A percentile compares a stretch with the other conserved stretches of the same genome.
phyloP scores from a whole-genome alignment of 2,888 invertebrate genomes.

The Eutolmus rufibarbis region DNA sequence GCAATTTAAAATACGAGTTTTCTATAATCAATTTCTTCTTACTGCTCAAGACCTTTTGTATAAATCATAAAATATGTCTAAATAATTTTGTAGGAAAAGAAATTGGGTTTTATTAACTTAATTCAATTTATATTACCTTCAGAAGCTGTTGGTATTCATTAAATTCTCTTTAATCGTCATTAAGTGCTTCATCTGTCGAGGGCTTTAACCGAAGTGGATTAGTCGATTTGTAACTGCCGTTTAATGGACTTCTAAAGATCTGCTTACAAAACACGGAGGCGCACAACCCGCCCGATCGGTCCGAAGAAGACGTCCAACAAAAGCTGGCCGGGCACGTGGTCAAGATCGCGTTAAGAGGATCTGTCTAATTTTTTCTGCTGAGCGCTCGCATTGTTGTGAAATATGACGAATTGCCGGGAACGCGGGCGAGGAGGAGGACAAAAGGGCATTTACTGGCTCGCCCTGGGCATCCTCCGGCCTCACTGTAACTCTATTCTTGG shows the following conservation, averaged over 20 bases:
- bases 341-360: background rate
- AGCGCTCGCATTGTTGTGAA: background rate
- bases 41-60: no score
- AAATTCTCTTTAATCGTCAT: no score
- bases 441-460: background rate
- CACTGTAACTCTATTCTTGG: conserved; percentile 15
- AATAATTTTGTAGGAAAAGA: no score
- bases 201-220: background rate
- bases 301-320: background rate
- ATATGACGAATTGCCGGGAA: background rate
- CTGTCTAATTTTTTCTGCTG: background rate
- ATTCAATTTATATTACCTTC: no score
- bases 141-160: no score
- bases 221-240: background rate
- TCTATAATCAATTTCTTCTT: no score
- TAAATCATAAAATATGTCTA: no score
- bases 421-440: background rate
- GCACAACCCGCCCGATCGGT: no score
- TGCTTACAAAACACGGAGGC: background rate
- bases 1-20: no score
- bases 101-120: no score
- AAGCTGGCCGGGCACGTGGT: background rate
- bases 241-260: background rate
- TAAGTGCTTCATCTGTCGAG: background rate
- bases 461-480: background rate